Evolutionary conservation across 2,888 invertebrate genomes (phyloP).

Genomic region (Troides aeacus): DNA sequence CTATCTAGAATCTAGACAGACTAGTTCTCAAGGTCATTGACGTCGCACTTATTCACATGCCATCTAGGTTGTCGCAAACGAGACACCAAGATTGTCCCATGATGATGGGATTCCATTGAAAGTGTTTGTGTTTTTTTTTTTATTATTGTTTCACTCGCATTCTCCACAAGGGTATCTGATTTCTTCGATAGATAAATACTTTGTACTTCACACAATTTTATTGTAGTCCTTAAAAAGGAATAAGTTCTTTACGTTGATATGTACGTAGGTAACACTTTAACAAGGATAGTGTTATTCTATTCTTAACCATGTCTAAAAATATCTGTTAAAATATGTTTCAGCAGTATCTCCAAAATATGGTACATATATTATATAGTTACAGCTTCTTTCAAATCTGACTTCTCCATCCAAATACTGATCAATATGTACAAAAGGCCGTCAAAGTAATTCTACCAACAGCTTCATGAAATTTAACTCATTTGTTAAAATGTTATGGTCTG

Average conservation of each 20-base stretch:
- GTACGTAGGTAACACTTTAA: background rate
- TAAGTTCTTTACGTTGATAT: background rate
- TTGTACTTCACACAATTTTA: conserved; percentile 7
- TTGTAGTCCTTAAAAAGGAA: background rate
- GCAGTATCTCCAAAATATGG: too few relatives aligned
- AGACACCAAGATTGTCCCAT: conserved; percentile 23
- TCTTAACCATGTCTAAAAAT: too few relatives aligned
- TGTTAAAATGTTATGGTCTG: too few relatives aligned
- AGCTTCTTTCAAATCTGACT: too few relatives aligned
- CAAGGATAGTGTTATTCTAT: background rate
- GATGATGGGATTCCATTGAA: conserved; percentile 26
- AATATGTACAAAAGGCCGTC: too few relatives aligned
- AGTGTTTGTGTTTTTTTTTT: conserved; percentile 26
- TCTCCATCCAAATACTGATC: too few relatives aligned
- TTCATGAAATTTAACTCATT: too few relatives aligned
- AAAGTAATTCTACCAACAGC: too few relatives aligned
- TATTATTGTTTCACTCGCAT: conserved; percentile 20
- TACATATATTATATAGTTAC: too few relatives aligned
- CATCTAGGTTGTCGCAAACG: conserved; percentile 23
- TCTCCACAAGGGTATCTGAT: conserved; percentile 23
- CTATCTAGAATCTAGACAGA: conserved; percentile 23
- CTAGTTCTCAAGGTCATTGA: conserved; percentile 30
- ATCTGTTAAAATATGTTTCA: too few relatives aligned
- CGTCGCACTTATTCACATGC: conserved; percentile 24
- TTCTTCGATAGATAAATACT: conserved; percentile 11